Evolutionary conservation across 2,113 vertebrate species (phyloP), one percentile per base, ranked within the genome.

Genomic region (Misgurnus anguillicaudatus): DNA sequence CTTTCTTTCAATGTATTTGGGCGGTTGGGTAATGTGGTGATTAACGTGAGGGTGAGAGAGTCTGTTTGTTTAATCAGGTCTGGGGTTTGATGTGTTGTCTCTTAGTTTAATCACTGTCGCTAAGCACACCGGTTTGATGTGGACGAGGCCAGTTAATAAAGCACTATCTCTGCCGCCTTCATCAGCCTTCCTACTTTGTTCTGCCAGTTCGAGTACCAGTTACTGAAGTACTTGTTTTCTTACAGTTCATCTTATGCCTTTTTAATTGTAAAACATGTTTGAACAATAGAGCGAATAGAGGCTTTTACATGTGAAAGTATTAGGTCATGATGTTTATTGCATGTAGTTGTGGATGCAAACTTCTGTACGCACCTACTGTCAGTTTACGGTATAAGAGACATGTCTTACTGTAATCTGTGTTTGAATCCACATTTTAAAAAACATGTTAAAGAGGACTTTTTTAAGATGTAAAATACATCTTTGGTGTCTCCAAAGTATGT

Each of bases 21-120:
- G 81, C 86, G 83, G 86, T 86, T 87, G 82, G 82, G 63, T 66
- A 82, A 81, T 86, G 66, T 76, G 84, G 87, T 91, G 90, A 91
- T 91, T 91, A 91, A 89, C 85, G 80, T 87, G 87, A 86, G 87
- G 83, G 87, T 77, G 72, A 74, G 55, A 19, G 64, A 38, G 86
- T 79, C 83, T 55, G 87, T 83, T 65, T 85, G 84, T 91, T 91
- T 92, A 92, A 93, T 93, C 90, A 92, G 84, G 76, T 88, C 89
- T 88, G 85, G 85, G 88, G 90, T 92, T 92, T 92, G 90, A 93
- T 92, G 91, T 88, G 89, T 90, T 90, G 90, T 93, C 91, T 92
- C 88, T 83, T 86, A 86, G 88, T 91, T 90, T 90, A 89, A 93
- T 93, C 90, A 89, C 87, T 82, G 78, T 85, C 85, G 87, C 83